Conservation (phyloP, 2,113 vertebrate genomes). For the Zootoca vivipara region DNA sequence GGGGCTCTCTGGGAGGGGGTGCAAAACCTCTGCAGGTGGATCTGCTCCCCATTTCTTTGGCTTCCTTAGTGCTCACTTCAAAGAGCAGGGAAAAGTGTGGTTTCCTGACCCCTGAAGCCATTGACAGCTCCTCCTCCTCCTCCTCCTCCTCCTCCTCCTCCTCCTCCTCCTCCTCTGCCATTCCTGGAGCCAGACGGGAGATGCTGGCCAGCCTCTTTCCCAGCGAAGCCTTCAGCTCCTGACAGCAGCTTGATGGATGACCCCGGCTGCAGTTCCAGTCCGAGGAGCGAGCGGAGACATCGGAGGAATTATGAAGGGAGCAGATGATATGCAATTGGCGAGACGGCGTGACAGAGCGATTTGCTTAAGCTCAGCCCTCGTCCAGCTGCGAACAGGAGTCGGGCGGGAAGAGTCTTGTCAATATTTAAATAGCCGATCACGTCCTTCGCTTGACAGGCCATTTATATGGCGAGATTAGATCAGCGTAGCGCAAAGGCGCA, state of each 20-base stretch:
- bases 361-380: constrained; percentile 51
- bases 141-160: background rate
- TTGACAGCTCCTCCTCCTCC: background rate
- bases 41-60: background rate
- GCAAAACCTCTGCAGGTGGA: no score
- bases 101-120: constrained; percentile 12
- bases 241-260: constrained; percentile 54
- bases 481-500: background rate
- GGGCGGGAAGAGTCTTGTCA: constrained; percentile 21
- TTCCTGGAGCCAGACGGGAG: constrained; percentile 29
- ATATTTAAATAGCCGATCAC: constrained; percentile 49
- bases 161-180: constrained; percentile 30
- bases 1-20: no score
- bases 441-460: constrained; percentile 41
- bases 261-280: constrained; percentile 38
- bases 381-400: background rate
- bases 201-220: constrained; percentile 45
- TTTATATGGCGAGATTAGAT: constrained; percentile 34
- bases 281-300: constrained; percentile 41
- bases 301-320: constrained; percentile 40
- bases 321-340: background rate
- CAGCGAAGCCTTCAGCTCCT: constrained; percentile 48
- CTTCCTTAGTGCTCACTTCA: constrained; percentile 8
- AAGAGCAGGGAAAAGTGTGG: constrained; percentile 28
- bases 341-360: constrained; percentile 41